A percentile compares a stretch with the other conserved stretches of the same genome.
Evolutionary conservation across 2,888 invertebrate species (phyloP).

Genomic region (Caenorhabditis plicata): DNA sequence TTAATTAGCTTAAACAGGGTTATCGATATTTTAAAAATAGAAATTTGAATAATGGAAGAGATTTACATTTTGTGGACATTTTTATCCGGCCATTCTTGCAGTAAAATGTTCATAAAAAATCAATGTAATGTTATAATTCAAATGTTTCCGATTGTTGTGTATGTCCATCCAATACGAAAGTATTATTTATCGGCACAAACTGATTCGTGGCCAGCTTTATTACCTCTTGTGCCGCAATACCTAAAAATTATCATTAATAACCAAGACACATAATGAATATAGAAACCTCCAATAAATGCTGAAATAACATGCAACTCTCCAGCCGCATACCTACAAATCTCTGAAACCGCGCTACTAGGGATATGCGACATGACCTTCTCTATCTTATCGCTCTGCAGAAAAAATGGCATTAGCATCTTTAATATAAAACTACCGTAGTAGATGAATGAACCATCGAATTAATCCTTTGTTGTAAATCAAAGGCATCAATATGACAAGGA

Average conservation of each 20-base stretch:
- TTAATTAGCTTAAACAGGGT: too few relatives aligned
- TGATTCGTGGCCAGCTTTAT: constrained; percentile 93
- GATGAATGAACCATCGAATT: constrained; percentile 32
- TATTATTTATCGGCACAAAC: constrained; percentile 92
- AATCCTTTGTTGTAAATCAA: constrained; percentile 45
- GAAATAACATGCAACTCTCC: constrained; percentile 87
- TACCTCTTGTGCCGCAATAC: constrained; percentile 83
- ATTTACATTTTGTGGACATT: too few relatives aligned
- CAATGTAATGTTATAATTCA: constrained; percentile 9
- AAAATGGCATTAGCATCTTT: too few relatives aligned
- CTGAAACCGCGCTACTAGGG: constrained; percentile 16
- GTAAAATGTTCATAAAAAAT: too few relatives aligned
- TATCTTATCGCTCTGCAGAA: not conserved
- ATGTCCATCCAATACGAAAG: constrained; percentile 84
- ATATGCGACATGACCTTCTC: constrained; percentile 2
- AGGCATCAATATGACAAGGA: constrained; percentile 44
- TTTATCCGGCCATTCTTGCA: too few relatives aligned
- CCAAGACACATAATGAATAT: not conserved
- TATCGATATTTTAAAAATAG: too few relatives aligned
- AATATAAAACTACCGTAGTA: constrained; percentile 1
- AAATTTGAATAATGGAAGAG: too few relatives aligned
- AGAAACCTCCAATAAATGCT: constrained; percentile 77
- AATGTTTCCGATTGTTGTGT: constrained; percentile 33
- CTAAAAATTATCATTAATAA: constrained; percentile 66
- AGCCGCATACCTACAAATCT: constrained; percentile 42